Percentiles rank a stretch among this genome's conserved stretches.
Evolutionary conservation across 2,888 invertebrate genomes (phyloP).

Genomic region (Caenorhabditis uteleia): DNA sequence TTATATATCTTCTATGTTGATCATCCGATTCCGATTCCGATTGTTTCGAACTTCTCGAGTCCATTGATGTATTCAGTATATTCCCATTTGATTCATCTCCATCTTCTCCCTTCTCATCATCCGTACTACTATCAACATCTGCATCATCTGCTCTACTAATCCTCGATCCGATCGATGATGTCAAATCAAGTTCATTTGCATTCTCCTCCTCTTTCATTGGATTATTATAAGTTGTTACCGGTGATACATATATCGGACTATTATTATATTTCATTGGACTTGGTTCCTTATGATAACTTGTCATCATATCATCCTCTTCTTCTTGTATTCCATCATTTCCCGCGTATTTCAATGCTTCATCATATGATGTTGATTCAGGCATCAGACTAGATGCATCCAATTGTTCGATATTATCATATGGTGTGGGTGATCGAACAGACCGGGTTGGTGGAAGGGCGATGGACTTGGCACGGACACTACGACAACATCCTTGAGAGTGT

Average conservation of each 20-base stretch:
- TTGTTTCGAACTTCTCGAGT: constrained; percentile 18
- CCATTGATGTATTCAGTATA: constrained; percentile 29
- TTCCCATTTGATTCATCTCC: constrained; percentile 14
- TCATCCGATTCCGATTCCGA: constrained; percentile 9
- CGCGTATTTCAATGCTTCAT: constrained; percentile 42
- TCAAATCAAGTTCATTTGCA: constrained; percentile 33
- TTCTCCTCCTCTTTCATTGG: constrained; percentile 40
- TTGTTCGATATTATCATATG: constrained; percentile 37
- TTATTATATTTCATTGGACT: constrained; percentile 4
- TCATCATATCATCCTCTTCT: constrained; percentile 7
- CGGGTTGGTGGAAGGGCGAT: constrained; percentile 3
- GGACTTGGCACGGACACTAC: constrained; percentile 21
- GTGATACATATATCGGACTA: constrained; percentile 44
- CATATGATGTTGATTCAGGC: constrained; percentile 46
- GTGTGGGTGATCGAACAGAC: constrained; percentile 34
- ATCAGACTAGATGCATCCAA: constrained; percentile 11
- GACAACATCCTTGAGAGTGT: constrained; percentile 2
- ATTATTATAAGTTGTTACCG: constrained; percentile 37
- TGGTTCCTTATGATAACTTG: background rate
- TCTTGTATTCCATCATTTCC: too few relatives aligned
- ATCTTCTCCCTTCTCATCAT: constrained; percentile 23
- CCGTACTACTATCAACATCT: constrained; percentile 14
- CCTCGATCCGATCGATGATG: constrained; percentile 49
- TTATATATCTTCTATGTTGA: constrained; percentile 5
- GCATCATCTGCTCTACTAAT: constrained; percentile 23